Evolutionary conservation across 2,797 vertebrate species (phyloP).

Genomic region (Acestrorhynchus altus): DNA sequence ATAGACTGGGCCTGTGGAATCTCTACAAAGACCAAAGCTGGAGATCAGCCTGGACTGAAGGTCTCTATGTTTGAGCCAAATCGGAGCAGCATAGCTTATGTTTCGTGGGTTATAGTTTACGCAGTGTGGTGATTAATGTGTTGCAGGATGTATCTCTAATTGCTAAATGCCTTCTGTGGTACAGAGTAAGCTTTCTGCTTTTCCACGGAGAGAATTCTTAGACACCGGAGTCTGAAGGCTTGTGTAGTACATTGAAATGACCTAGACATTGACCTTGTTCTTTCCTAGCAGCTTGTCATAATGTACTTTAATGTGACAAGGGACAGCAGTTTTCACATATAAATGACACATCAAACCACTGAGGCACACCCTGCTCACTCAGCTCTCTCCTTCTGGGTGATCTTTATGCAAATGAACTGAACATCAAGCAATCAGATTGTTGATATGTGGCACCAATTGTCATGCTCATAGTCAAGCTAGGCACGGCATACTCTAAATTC

Average conservation of each 20-base stretch:
- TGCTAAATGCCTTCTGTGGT: not conserved
- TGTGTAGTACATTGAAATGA: not conserved
- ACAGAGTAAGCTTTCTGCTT: too few species aligned
- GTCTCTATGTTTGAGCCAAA: not conserved
- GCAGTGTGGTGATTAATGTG: not conserved
- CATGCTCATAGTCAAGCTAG: too few species aligned
- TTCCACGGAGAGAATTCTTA: not conserved
- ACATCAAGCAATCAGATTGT: too few species aligned
- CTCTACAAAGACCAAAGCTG: not conserved
- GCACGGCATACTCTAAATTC: too few species aligned
- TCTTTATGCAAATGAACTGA: too few species aligned
- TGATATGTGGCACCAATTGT: too few species aligned
- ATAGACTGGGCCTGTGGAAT: not conserved
- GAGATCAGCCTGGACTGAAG: not conserved
- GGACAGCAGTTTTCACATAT: too few species aligned
- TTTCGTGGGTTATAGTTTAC: not conserved
- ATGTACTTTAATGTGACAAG: too few species aligned
- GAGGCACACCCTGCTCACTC: too few species aligned
- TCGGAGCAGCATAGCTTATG: not conserved
- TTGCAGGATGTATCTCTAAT: not conserved
- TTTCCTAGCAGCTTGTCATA: not conserved
- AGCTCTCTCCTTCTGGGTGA: too few species aligned
- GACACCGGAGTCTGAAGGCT: not conserved
- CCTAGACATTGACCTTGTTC: not conserved
- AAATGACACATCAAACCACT: too few species aligned